Evolutionary conservation across 1,140 invertebrate genomes (phyloP), one percentile per base, ranked within the genome.

Genomic region (Drosophila kurseongensis): DNA sequence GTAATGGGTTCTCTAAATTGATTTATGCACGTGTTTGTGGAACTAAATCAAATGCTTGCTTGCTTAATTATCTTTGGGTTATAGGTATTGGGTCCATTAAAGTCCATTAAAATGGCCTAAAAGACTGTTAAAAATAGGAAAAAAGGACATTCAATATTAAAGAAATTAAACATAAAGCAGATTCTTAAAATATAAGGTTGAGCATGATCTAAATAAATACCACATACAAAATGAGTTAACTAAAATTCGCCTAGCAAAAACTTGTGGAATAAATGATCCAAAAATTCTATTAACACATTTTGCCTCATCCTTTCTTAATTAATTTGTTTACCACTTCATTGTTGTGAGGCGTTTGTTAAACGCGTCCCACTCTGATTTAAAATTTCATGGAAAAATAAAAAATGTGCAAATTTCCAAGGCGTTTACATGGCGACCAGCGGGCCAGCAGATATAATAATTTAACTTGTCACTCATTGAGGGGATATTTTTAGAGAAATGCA

Each of bases 371-470:
- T 48, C 29, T 27, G 32, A 42, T 67, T 62, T 50, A 27, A 62
- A 50, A 61, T 41, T 32, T 23, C 35, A 42, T 42, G 45, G 63
- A 42, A 36, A 40, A 18, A 58, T 32, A 45, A 18, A 13, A 42
- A 7, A 40, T 56, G 4, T 23, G 57, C 27, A 58, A 62, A 45
- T 69, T 67, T 69, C 65, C 67, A 69, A 42, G 65, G 63, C 67
- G 27, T 41, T 71, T 71, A 71, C 65, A 69, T 68, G 50, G 65
- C 41, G 44, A 48, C 23, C 58, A 38, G 63, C 48, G 27, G 13
- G 23, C 18, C 36, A 50, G 66, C 63, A 47, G 18, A 56, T 61
- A 57, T 41, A 65, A 79, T 78, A 77, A 86, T 78, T 85, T 63
- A 48, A 58, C 23, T 68, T 78, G 80, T 68, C 80, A 54, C 67